Conservation (phyloP, 2,888 invertebrate genomes). For the Eretmocerus hayati region DNA sequence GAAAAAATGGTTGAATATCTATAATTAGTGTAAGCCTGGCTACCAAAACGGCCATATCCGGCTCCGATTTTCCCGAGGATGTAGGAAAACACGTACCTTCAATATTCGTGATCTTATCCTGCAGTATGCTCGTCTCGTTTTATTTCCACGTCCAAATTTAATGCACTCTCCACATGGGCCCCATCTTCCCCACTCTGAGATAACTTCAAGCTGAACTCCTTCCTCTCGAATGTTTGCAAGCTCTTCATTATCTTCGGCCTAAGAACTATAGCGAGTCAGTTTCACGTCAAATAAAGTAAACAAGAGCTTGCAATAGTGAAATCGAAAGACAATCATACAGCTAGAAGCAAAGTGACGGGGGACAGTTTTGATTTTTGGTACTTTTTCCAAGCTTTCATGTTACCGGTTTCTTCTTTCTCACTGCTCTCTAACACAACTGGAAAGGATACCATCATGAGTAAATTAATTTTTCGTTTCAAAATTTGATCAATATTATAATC, state of each 20-base stretch:
- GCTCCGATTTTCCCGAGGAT: no score
- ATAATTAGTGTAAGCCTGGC: no score
- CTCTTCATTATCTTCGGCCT: conserved; percentile 39
- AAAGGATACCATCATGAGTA: no score
- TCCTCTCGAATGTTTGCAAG: conserved; percentile 45
- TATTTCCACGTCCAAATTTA: conserved; percentile 36
- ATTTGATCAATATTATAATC: no score
- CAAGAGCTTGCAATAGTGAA: no score
- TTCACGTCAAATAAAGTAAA: no score
- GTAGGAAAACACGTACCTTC: conserved; percentile 20
- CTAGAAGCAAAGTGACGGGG: neutral
- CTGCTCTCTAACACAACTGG: no score
- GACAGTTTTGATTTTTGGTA: neutral
- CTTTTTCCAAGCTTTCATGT: neutral
- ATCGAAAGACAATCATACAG: no score
- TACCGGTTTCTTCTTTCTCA: neutral
- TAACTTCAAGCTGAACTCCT: conserved; percentile 47
- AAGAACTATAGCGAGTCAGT: neutral
- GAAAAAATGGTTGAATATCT: no score
- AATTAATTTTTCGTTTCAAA: no score
- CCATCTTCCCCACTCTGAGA: conserved; percentile 53
- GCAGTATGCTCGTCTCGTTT: conserved; percentile 49
- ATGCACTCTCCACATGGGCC: conserved; percentile 50
- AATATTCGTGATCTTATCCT: conserved; percentile 43
- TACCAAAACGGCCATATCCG: no score